Conservation (phyloP, 2,797 vertebrate species). For the Microctenopoma steveboyesi region DNA sequence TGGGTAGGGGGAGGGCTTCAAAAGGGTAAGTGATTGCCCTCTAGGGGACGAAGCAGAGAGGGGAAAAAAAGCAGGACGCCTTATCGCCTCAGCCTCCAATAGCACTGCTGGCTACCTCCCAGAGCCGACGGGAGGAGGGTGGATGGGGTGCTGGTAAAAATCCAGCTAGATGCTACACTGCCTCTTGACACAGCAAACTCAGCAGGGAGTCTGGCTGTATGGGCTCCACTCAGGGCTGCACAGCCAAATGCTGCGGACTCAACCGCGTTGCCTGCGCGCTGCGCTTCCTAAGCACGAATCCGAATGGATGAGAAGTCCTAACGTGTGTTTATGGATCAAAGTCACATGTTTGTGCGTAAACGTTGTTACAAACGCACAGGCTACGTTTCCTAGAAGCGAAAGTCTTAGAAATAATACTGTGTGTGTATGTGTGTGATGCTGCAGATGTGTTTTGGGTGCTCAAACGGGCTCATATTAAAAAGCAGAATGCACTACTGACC, state of each 20-base stretch:
- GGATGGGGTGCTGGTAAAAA: constrained; percentile 40
- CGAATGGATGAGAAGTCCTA: constrained; percentile 18
- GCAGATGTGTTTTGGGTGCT: constrained; percentile 46
- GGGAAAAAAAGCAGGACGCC: constrained; percentile 71
- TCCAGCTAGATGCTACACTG: constrained; percentile 70
- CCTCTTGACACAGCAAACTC: constrained; percentile 80
- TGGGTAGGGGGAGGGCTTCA: constrained; percentile 81
- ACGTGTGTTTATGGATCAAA: constrained; percentile 1
- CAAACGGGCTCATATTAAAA: constrained; percentile 5
- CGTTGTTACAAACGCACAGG: background rate
- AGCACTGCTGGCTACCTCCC: constrained; percentile 79
- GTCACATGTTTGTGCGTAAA: background rate
- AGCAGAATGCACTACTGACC: constrained; percentile 71
- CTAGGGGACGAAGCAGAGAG: constrained; percentile 84
- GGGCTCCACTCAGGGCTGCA: constrained; percentile 44
- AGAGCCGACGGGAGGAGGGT: constrained; percentile 53
- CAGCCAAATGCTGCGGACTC: constrained; percentile 61
- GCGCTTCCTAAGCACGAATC: constrained; percentile 11
- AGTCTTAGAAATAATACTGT: background rate
- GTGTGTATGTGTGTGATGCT: constrained; percentile 8
- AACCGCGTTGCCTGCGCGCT: constrained; percentile 29
- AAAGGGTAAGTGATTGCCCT: constrained; percentile 88
- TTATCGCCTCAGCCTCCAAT: constrained; percentile 80
- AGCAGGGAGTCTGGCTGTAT: constrained; percentile 65
- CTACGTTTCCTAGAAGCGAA: background rate